Conservation (phyloP, 2,113 vertebrate species). For the Asarcornis scutulata region DNA sequence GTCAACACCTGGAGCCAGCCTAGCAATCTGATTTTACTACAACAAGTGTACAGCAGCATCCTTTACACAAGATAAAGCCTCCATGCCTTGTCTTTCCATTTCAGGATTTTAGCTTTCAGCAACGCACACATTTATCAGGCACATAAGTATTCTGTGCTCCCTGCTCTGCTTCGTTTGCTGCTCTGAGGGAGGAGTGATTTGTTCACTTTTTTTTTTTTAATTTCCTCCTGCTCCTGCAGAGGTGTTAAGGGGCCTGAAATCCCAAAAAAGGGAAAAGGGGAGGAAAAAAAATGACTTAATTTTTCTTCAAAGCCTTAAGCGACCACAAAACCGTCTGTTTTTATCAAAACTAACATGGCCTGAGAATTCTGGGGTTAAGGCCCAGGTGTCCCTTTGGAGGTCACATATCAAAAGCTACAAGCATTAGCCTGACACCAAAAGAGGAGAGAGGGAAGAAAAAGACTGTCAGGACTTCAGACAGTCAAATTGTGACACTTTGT, state of each 20-base stretch:
- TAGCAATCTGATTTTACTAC: not conserved
- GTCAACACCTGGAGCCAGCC: not conserved
- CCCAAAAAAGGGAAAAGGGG: not conserved
- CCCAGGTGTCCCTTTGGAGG: not conserved
- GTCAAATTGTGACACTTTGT: not conserved
- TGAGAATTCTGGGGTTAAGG: not conserved
- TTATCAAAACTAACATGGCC: not conserved
- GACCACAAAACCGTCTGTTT: not conserved
- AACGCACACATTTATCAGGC: not conserved
- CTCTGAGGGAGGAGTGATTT: not conserved
- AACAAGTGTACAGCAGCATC: not conserved
- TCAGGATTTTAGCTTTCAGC: conserved; percentile 1
- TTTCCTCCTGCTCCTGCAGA: not conserved
- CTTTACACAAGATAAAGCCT: not conserved
- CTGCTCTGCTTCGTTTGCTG: not conserved
- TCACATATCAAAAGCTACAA: conserved; percentile 4
- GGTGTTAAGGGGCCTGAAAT: not conserved
- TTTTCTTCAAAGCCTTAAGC: not conserved
- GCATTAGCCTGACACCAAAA: conserved; percentile 8
- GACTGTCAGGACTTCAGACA: not conserved
- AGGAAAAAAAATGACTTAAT: not conserved
- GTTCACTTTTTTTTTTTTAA: not conserved
- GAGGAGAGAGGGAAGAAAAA: not conserved
- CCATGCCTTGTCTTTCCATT: not conserved
- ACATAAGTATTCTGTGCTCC: conserved; percentile 1